Evolutionary conservation across 2,797 vertebrate genomes (phyloP).

Genomic region (Lagorchestes hirsutus): DNA sequence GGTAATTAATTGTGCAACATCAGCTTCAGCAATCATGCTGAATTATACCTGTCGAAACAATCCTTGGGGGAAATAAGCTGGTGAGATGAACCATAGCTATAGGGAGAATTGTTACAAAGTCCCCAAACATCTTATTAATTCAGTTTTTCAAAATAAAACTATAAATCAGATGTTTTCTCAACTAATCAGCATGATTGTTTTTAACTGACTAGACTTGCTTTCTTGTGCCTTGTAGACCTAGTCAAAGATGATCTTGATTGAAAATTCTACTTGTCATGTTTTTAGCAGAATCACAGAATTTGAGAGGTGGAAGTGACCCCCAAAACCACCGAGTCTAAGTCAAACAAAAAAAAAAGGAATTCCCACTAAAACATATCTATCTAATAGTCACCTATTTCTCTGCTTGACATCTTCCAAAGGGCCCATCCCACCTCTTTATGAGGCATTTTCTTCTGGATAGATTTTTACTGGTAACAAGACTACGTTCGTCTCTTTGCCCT

Average conservation of each 20-base stretch:
- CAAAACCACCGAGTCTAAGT: background rate
- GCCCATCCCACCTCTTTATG: background rate
- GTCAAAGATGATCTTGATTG: background rate
- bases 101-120: background rate
- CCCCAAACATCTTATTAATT: conserved; percentile 18
- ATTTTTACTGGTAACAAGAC: background rate
- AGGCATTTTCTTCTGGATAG: background rate
- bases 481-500: background rate
- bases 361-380: background rate
- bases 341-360: background rate
- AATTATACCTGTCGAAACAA: background rate
- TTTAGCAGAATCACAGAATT: background rate
- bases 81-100: background rate
- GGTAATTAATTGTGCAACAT: background rate
- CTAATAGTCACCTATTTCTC: background rate
- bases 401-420: background rate
- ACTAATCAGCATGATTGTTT: background rate
- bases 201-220: background rate
- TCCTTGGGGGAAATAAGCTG: background rate
- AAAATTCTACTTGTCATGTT: background rate
- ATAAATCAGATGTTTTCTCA: conserved; percentile 24
- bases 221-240: background rate
- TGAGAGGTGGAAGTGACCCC: background rate
- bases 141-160: background rate
- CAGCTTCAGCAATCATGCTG: background rate